Evolutionary conservation across 2,113 vertebrate species (phyloP), one percentile per base, ranked within the genome.

Genomic region (Procavia capensis): DNA sequence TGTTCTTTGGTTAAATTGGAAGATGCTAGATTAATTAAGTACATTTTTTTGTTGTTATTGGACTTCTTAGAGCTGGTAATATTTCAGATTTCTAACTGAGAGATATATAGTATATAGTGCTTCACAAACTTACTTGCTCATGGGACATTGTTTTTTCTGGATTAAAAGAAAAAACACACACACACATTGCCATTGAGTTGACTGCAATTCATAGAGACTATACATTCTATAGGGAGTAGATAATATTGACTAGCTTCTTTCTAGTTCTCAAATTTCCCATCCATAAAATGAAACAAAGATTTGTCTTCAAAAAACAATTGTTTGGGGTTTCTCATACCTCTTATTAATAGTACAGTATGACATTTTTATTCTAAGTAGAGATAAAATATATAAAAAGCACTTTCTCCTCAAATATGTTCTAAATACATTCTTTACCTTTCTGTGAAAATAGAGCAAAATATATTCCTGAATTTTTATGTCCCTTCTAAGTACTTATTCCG

Each of bases 211-310:
- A 54, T 17, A 54, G 50, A 16, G 50, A 54, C 50, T 54, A 16
- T 76, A 74, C 91, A 92, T 14, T 70, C 93, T 95, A 25, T 2
- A 86, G 47, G 79, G 68, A 9, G 8, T 93, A 4, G 82, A 68
- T 96, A 93, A 79, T 66, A 29, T 34, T 66, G 54, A 39, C 24
- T 85, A 1, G 9, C 36, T 94, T 74, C 57, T 92, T 95, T 59
- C 47, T 95, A 39, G 64, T 95, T 92, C 92, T 93, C 31, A 91
- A 47, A 85, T 84, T 78, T 85, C 27, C 31, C 76, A 89, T 79
- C 24, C 88, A 25, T 88, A 88, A 91, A 57, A 85, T 50, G 86
- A 17, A 34, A 6, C n/a, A 3, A 92, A 76, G 16, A 54, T 80
- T 85, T 95, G 45, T n/a, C 31, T 88, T 54, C 76, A 88, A 39